Percentiles rank a stretch among this genome's conserved stretches.
phyloP scores from a whole-genome alignment of 2,888 invertebrate species.

The Bedellia somnulentella region DNA sequence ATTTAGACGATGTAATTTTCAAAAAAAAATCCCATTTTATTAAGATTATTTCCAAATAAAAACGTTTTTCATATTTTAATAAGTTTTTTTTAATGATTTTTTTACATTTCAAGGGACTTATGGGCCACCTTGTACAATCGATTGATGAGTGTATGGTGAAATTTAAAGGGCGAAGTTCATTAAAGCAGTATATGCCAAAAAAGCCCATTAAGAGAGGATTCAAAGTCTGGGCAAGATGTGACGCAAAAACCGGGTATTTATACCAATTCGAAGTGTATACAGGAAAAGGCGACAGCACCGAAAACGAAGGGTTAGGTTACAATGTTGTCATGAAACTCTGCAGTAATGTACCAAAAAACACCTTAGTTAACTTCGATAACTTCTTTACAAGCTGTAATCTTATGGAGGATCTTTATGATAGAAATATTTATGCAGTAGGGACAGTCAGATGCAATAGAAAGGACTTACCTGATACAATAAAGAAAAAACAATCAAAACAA shows the following conservation, averaged over 20 bases:
- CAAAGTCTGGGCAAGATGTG: conserved; percentile 7
- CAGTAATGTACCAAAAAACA: conserved; percentile 3
- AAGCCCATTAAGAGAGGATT: conserved; percentile 9
- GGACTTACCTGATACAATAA: conserved; percentile 14
- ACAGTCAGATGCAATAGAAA: conserved; percentile 15
- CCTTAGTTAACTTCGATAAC: conserved; percentile 5
- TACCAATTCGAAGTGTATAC: conserved; percentile 14
- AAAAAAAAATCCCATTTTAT: too few relatives aligned
- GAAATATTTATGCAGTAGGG: too few relatives aligned
- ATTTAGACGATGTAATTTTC: too few relatives aligned
- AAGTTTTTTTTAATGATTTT: too few relatives aligned
- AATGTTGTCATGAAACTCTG: conserved; percentile 10
- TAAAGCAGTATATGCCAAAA: too few relatives aligned
- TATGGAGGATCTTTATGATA: too few relatives aligned
- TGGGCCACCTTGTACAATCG: too few relatives aligned
- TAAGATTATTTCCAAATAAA: too few relatives aligned
- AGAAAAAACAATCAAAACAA: conserved; percentile 12
- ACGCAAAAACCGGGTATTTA: conserved; percentile 6
- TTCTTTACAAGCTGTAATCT: too few relatives aligned
- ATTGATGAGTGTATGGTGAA: conserved; percentile 17
- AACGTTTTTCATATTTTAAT: too few relatives aligned
- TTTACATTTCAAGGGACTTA: too few relatives aligned
- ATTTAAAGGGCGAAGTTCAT: conserved; percentile 14
- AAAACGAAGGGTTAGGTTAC: conserved; percentile 13
- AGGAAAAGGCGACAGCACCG: conserved; percentile 13